A percentile compares a stretch with the other conserved stretches of the same genome.
These are phyloP conservation scores for Nezara viridula DNA, from an alignment of 2,888 invertebrate genomes.

Conservation along the genomic window DNA sequence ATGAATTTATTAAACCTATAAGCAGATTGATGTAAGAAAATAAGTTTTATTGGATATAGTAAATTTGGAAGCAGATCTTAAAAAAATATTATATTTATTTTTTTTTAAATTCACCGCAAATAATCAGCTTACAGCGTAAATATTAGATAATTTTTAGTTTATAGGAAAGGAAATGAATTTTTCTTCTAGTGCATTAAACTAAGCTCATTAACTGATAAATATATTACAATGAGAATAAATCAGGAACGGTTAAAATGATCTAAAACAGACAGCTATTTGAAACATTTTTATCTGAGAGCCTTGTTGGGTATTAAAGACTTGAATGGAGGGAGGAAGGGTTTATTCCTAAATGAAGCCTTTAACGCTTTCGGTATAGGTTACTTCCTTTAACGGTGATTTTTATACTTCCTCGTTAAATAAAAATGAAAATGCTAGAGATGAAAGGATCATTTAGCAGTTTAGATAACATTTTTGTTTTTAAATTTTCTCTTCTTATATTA, in stretches of 20 bases:
- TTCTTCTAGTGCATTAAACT: neutral
- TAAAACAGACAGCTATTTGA: neutral
- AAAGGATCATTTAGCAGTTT: neutral
- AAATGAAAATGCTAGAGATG: neutral
- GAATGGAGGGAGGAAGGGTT: neutral
- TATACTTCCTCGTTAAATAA: neutral
- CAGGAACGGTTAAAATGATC: neutral
- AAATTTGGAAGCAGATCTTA: too few species aligned
- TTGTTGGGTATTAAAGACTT: neutral
- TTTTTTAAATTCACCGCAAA: too few species aligned
- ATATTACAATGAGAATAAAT: neutral
- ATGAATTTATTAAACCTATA: too few species aligned
- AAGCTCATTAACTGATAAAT: neutral
- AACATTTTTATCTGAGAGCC: neutral
- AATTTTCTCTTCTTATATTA: too few species aligned
- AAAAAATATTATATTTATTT: too few species aligned
- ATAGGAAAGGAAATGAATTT: neutral
- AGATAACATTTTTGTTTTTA: neutral
- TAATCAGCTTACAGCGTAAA: too few species aligned
- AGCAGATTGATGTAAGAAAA: too few species aligned
- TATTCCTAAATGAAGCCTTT: neutral
- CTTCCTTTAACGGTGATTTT: neutral
- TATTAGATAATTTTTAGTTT: too few species aligned
- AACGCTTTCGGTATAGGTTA: neutral
- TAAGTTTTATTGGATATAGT: too few species aligned